A percentile compares a stretch with the other conserved stretches of the same genome.
Evolutionary conservation across 2,888 invertebrate species (phyloP).

Genomic region (Biston betularia): DNA sequence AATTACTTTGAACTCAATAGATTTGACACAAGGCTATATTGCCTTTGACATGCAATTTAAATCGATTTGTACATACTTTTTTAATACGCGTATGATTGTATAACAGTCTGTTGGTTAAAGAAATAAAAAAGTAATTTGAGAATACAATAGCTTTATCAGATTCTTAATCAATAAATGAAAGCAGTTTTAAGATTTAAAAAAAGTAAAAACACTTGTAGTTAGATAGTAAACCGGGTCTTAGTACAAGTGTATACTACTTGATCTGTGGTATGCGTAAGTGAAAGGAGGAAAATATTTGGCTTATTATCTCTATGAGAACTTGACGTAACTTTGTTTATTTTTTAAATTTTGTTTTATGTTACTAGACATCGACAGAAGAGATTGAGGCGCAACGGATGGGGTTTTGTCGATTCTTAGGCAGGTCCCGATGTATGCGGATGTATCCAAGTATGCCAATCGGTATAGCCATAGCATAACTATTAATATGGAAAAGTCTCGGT

Average conservation of each 20-base stretch:
- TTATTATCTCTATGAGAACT: slow-evolving; percentile 3
- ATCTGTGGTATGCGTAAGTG: slow-evolving; percentile 9
- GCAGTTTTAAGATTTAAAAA: background rate
- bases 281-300: slow-evolving; percentile 24
- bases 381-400: too few relatives aligned
- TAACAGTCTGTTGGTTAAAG: background rate
- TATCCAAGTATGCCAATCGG: too few relatives aligned
- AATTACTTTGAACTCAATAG: too few relatives aligned
- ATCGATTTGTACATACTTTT: background rate
- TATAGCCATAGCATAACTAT: too few relatives aligned
- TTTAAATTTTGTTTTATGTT: background rate
- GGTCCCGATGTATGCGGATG: too few relatives aligned
- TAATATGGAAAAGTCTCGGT: too few relatives aligned
- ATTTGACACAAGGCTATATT: too few relatives aligned
- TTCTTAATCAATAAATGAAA: slow-evolving; percentile 1
- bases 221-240: background rate
- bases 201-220: background rate
- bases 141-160: background rate
- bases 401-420: too few relatives aligned
- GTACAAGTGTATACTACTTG: background rate
- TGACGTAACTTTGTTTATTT: background rate
- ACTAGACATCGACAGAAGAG: too few relatives aligned
- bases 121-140: background rate
- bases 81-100: background rate
- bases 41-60: background rate